Base-by-base conservation (phyloP, 2,888 invertebrate genomes). In the Coleophora flavipennella region DNA sequence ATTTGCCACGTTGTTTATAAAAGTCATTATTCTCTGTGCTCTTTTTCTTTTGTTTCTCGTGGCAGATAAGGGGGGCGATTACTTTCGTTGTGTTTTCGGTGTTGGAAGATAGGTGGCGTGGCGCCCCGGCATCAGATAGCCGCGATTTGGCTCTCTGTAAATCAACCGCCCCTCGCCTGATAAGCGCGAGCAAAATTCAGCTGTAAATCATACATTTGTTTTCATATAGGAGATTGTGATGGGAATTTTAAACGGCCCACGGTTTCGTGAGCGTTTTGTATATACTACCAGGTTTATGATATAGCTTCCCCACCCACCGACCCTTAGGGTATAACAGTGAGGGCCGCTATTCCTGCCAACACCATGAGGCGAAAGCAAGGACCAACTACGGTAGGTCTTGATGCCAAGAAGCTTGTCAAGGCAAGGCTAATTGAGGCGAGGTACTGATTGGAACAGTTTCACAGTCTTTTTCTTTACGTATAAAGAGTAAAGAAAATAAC, bases 131-230 rank as follows among this genome's bases (percentile, higher is more conserved):
- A 49, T 47, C 46, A 46, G 49, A 54, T 47, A 49, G 46, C 45
- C 42, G 36, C 40, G 45, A 59, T 60, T 55, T 58, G 65, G 61
- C 61, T 58, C 52, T 57, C 62, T 68, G 75, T 78, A 81, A 81
- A 81, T 81, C 80, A 78, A 72, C 60, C 75, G 59, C 78, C 72
- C 76, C 72, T 55, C 47, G 47, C 43, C 69, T 63, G 80, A 81
- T 81, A 80, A 72, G 65, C 62, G 59, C 20, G 62, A 65, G 63
- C 62, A 61, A 70, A 71, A 69, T 68, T 69, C 58, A 52, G 54
- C 59, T 58, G 65, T 79, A 78, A 77, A 80, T 80, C 77, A 80
- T 73, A 76, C 70, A 70, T 75, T 76, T 77, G 70, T 75, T 72
- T 74, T 74, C 64, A 60, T 53, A 51, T 57, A 48, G 51, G 53